Percentiles rank a stretch among this genome's conserved stretches.
These are phyloP conservation scores for Cyrtonyx montezumae DNA, from an alignment of 2,113 vertebrate genomes.

Conservation along the genomic window DNA sequence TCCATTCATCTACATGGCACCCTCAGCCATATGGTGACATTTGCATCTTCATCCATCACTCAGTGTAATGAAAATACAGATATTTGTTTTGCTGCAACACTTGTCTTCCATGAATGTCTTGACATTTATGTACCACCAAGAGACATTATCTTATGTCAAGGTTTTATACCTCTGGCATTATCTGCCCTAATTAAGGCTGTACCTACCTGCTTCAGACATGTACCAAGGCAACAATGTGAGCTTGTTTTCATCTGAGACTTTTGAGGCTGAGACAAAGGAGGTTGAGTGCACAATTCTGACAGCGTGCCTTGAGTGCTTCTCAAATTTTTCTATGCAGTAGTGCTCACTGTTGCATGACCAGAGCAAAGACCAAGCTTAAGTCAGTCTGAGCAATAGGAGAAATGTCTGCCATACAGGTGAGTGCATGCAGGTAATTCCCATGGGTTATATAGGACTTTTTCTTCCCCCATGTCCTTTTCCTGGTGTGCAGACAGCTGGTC, in stretches of 20 bases:
- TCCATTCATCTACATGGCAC: neutral
- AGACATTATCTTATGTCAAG: conserved; percentile 5
- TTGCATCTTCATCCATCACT: conserved; percentile 28
- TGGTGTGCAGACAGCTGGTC: neutral
- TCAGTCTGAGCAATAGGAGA: neutral
- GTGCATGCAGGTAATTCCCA: too few species aligned
- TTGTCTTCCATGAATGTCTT: conserved; percentile 42
- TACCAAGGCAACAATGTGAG: neutral
- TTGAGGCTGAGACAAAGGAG: neutral
- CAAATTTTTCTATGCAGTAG: neutral
- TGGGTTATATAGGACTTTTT: too few species aligned
- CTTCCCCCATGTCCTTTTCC: neutral
- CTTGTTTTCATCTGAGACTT: neutral
- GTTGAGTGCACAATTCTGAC: too few species aligned
- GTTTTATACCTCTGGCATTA: conserved; percentile 58
- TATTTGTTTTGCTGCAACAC: conserved; percentile 24
- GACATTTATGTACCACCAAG: conserved; percentile 54
- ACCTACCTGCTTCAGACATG: neutral
- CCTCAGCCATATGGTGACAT: conserved; percentile 49
- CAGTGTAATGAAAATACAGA: conserved; percentile 8
- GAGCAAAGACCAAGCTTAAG: neutral
- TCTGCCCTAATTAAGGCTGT: conserved; percentile 47
- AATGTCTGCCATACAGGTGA: neutral
- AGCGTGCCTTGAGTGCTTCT: fast-evolving
- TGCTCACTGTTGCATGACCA: fast-evolving